Conservation (phyloP, 2,113 vertebrate species). For the Oplegnathus fasciatus region DNA sequence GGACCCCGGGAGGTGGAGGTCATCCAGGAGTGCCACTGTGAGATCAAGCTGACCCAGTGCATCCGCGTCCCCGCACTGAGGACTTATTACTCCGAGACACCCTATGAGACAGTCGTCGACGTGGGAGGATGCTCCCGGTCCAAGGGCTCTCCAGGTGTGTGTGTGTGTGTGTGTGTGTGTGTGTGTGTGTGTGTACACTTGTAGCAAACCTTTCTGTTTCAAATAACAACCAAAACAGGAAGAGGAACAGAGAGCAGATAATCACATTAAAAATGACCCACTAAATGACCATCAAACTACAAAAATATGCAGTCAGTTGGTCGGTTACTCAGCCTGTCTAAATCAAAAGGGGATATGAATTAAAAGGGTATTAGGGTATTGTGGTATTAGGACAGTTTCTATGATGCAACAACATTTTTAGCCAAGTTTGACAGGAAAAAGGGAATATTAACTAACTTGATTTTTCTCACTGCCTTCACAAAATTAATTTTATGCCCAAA, state of each 20-base stretch:
- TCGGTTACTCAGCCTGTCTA: not conserved
- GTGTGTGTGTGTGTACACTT: too few species aligned
- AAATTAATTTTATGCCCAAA: not conserved
- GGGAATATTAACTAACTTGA: not conserved
- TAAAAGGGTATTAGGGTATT: too few species aligned
- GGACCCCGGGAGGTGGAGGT: slow-evolving; percentile 83
- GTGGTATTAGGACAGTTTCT: not conserved
- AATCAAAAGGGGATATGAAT: not conserved
- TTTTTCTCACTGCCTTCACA: not conserved
- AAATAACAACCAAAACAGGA: not conserved
- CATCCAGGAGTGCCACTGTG: slow-evolving; percentile 84
- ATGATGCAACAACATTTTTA: not conserved
- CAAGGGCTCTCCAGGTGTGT: slow-evolving; percentile 72
- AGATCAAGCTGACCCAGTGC: slow-evolving; percentile 71
- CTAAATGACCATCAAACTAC: too few species aligned
- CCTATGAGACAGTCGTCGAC: slow-evolving; percentile 82
- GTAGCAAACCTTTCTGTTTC: too few species aligned
- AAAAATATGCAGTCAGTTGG: too few species aligned
- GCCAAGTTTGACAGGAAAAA: not conserved
- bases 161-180: not conserved
- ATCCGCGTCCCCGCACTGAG: slow-evolving; percentile 81
- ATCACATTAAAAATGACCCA: not conserved
- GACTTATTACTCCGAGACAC: slow-evolving; percentile 84
- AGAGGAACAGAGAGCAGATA: not conserved
- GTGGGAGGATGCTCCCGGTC: slow-evolving; percentile 83